phyloP scores from a whole-genome alignment of 64 coral and sea anemone species.

The Dendrophyllia cribrosa region DNA sequence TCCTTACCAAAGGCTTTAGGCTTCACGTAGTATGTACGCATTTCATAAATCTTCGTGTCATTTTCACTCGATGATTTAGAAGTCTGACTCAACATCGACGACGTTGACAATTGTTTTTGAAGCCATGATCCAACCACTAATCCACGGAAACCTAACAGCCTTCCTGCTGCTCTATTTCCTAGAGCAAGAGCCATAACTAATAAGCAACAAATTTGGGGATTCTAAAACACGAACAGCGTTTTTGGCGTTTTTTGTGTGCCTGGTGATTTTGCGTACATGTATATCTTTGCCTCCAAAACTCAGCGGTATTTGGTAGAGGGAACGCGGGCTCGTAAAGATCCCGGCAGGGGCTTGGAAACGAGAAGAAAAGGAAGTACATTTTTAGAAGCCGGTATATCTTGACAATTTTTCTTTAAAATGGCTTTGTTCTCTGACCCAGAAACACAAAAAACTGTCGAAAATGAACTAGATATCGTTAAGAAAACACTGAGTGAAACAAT shows the following conservation, averaged over 20 bases:
- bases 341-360: background rate
- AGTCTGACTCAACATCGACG: conserved; percentile 13
- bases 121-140: background rate
- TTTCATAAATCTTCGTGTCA: conserved; percentile 63
- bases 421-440: conserved; percentile 49
- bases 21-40: conserved; percentile 65
- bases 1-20: conserved; percentile 70
- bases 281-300: too few species aligned
- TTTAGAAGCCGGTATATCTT: background rate
- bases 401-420: conserved; percentile 25
- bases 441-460: conserved; percentile 62
- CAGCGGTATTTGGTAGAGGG: background rate
- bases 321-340: background rate
- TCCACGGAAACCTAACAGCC: background rate
- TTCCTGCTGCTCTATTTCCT: background rate
- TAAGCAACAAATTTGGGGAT: background rate
- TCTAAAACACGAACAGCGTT: too few species aligned
- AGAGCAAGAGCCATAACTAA: conserved; percentile 1
- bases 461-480: conserved; percentile 82
- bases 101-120: conserved; percentile 7
- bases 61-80: background rate
- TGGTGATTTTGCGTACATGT: too few species aligned
- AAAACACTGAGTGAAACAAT: conserved; percentile 75
- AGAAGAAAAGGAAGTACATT: background rate
- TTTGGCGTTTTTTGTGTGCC: too few species aligned